Evolutionary conservation across 2,888 invertebrate genomes (phyloP).

Genomic region (Drosophila antonietae): DNA sequence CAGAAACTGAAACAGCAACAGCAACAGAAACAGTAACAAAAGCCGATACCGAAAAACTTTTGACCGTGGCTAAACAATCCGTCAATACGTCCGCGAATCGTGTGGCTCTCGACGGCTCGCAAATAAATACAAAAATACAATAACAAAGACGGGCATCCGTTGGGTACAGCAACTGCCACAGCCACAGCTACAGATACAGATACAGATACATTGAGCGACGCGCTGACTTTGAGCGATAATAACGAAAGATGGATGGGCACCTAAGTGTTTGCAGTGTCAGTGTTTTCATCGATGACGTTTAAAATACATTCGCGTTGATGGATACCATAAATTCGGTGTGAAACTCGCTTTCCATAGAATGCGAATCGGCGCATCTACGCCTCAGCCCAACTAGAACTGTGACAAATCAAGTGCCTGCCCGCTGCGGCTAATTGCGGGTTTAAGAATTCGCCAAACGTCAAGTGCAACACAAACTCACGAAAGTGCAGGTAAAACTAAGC

Average conservation of each 20-base stretch:
- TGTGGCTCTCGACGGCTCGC: conserved; percentile 27
- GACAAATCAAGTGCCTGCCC: conserved; percentile 65
- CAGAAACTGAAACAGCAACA: conserved; percentile 27
- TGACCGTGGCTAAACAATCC: conserved; percentile 54
- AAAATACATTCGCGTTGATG: conserved; percentile 67
- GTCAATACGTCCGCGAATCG: conserved; percentile 66
- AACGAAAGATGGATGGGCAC: conserved; percentile 73
- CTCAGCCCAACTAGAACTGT: conserved; percentile 53
- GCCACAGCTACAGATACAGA: conserved; percentile 10
- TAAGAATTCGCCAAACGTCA: conserved; percentile 46
- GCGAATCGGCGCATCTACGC: conserved; percentile 42
- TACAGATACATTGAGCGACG: conserved; percentile 31
- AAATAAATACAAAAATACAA: conserved; percentile 27
- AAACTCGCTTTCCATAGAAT: conserved; percentile 51
- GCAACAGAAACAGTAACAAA: conserved; percentile 28
- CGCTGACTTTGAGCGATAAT: conserved; percentile 61
- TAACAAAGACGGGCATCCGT: conserved; percentile 53
- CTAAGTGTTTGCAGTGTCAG: conserved; percentile 72
- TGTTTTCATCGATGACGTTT: conserved; percentile 75
- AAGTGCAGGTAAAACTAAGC: conserved; percentile 37
- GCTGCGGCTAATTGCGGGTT: conserved; percentile 59
- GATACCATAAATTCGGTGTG: conserved; percentile 72
- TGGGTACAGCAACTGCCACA: conserved; percentile 40
- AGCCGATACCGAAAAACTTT: conserved; percentile 42
- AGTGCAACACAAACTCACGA: conserved; percentile 34